Evolutionary conservation across 1,140 invertebrate genomes (phyloP), one percentile per base, ranked within the genome.

Genomic region (Tetranychus cinnabarinus): DNA sequence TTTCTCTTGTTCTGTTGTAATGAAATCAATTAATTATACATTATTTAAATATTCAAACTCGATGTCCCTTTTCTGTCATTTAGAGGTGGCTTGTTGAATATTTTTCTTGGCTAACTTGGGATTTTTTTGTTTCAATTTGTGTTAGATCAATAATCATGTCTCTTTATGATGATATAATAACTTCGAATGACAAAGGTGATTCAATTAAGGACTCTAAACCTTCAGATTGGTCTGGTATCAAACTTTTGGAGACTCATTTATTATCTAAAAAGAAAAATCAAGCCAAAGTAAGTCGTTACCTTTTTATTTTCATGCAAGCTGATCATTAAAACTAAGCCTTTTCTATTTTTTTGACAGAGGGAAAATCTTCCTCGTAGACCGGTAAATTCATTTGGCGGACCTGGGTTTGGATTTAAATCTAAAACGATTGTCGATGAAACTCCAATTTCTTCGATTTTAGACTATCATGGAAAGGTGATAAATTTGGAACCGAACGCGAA

Each of bases 81-180:
- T 23, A 23, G 23, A 23, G 0, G 23, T 23, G 23, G 23, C 23
- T 23, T 23, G 0, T 23, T 23, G 23, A 23, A 23, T 23, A 23
- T 23, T 23, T 23, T 23, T 23, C 23, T 23, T 23, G 23, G 0
- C 23, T 23, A 23, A 23, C 0, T 23, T 23, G 23, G 23, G 23
- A 23, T 23, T 23, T 23, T 23, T 23, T 0, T 23, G 0, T 23
- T 23, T 23, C 23, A 23, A 23, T 23, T 23, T 23, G 23, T 23
- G 23, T 23, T 23, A 23, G 23, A 23, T 23, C 23, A 23, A 23
- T 23, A 23, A 42, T 42, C 39, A 64, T 64, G 63, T 64, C 63
- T 23, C 62, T 64, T 45, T 64, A 64, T 37, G 63, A 63, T 42
- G 63, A 64, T 58, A 55, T 64, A 34, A 42, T 64, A 8, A 50